A percentile compares a stretch with the other conserved stretches of the same genome.
These are phyloP conservation scores for Lapara coniferarum DNA, from an alignment of 2,888 invertebrate species.

Conservation along the genomic window DNA sequence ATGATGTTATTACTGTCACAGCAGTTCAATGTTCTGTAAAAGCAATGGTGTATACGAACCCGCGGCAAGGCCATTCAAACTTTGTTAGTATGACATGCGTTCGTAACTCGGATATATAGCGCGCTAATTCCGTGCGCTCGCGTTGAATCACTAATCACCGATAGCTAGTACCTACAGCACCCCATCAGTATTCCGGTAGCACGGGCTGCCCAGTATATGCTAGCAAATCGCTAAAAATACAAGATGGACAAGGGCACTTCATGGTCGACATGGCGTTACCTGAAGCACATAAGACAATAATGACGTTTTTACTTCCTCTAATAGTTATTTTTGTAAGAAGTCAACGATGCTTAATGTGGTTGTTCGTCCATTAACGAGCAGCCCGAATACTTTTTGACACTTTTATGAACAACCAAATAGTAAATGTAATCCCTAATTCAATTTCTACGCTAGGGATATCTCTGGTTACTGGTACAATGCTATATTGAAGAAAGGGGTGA, in stretches of 20 bases:
- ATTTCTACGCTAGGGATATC: too few species aligned
- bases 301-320: slow-evolving; percentile 59
- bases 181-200: slow-evolving; percentile 73
- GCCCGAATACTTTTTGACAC: too few species aligned
- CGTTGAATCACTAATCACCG: slow-evolving; percentile 70
- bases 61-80: slow-evolving; percentile 35
- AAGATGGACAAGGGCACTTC: slow-evolving; percentile 70
- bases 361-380: too few species aligned
- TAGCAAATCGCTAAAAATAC: slow-evolving; percentile 80
- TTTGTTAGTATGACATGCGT: slow-evolving; percentile 33
- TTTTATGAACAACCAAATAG: too few species aligned
- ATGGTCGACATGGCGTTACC: slow-evolving; percentile 72
- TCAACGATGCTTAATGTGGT: too few species aligned
- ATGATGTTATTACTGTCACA: not conserved
- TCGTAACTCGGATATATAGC: slow-evolving; percentile 63
- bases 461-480: too few species aligned
- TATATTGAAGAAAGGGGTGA: too few species aligned
- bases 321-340: slow-evolving; percentile 37
- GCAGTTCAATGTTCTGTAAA: not conserved
- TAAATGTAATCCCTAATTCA: too few species aligned
- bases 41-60: slow-evolving; percentile 4
- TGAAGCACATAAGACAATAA: slow-evolving; percentile 65
- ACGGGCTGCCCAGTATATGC: slow-evolving; percentile 50
- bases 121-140: slow-evolving; percentile 78
- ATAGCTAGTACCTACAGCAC: slow-evolving; percentile 40